phyloP scores from a whole-genome alignment of 1,140 invertebrate genomes.

The Drosophila lacteicornis region DNA sequence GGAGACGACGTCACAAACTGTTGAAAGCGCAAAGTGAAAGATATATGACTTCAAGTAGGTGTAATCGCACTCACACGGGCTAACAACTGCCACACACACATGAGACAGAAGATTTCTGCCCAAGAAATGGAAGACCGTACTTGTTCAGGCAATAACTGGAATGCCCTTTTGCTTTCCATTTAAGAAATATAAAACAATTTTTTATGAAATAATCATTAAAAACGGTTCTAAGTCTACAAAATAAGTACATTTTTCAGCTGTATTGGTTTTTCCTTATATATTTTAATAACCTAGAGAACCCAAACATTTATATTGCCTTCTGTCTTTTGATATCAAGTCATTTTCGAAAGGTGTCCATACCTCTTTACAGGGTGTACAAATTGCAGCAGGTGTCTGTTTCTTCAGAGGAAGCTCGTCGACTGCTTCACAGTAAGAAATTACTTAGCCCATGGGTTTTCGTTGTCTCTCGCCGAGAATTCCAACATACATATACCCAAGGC shows the following conservation, averaged over 20 bases:
- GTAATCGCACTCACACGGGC: constrained; percentile 70
- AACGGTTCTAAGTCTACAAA: no score
- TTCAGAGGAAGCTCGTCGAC: constrained; percentile 60
- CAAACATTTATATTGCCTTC: no score
- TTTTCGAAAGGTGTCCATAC: neutral
- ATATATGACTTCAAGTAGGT: constrained; percentile 83
- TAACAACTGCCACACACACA: constrained; percentile 32
- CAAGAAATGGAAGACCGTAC: neutral
- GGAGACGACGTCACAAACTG: constrained; percentile 76
- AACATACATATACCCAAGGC: constrained; percentile 17
- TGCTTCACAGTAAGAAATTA: constrained; percentile 70
- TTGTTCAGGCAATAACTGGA: neutral
- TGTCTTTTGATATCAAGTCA: neutral
- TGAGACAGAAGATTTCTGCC: neutral
- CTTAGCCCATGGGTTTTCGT: constrained; percentile 46
- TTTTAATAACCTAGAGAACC: neutral
- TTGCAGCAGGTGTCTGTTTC: constrained; percentile 69
- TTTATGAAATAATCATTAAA: no score
- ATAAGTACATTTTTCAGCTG: neutral
- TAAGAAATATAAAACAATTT: no score
- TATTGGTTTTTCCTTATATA: no score
- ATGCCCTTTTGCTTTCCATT: constrained; percentile 2
- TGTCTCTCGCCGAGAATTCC: constrained; percentile 35
- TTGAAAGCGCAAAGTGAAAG: constrained; percentile 83
- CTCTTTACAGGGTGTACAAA: constrained; percentile 30